A percentile compares a stretch with the other conserved stretches of the same genome.
Conservation (phyloP, 2,113 vertebrate species). For the Clarias batrachus region DNA sequence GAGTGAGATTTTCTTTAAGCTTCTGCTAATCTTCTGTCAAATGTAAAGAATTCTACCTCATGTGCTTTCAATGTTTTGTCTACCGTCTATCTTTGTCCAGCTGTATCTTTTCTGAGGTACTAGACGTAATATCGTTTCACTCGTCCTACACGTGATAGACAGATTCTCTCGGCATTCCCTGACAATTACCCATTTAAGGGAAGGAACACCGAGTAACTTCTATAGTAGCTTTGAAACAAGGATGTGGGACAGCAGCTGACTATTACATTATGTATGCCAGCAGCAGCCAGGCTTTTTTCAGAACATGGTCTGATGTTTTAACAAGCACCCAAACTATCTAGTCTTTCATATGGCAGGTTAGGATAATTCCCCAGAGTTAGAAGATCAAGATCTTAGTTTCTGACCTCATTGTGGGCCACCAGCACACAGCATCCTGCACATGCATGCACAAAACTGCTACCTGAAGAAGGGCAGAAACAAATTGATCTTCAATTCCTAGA, state of each 20-base stretch:
- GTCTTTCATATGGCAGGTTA: neutral
- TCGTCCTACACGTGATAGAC: neutral
- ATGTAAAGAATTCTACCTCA: neutral
- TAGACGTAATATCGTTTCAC: neutral
- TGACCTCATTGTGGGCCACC: neutral
- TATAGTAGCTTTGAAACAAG: neutral
- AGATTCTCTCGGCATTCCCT: neutral
- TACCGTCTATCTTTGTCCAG: too few relatives aligned
- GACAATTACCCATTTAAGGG: neutral
- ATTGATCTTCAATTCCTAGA: neutral
- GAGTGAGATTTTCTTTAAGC: neutral
- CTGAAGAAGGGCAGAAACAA: neutral
- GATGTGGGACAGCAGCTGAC: conserved; percentile 2
- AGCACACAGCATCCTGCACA: neutral
- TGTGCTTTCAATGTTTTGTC: neutral
- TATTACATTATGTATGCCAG: neutral
- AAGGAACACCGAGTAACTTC: neutral
- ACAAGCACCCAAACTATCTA: neutral
- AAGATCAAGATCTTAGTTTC: neutral
- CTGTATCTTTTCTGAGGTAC: too few relatives aligned
- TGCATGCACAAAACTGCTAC: neutral
- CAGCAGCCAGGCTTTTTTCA: neutral
- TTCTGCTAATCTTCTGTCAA: neutral
- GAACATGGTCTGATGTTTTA: neutral
- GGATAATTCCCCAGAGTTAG: neutral